A percentile compares a stretch with the other conserved stretches of the same genome.
These are phyloP conservation scores for Drosophila kanapiae DNA, from an alignment of 1,140 invertebrate genomes.

Conservation along the genomic window DNA sequence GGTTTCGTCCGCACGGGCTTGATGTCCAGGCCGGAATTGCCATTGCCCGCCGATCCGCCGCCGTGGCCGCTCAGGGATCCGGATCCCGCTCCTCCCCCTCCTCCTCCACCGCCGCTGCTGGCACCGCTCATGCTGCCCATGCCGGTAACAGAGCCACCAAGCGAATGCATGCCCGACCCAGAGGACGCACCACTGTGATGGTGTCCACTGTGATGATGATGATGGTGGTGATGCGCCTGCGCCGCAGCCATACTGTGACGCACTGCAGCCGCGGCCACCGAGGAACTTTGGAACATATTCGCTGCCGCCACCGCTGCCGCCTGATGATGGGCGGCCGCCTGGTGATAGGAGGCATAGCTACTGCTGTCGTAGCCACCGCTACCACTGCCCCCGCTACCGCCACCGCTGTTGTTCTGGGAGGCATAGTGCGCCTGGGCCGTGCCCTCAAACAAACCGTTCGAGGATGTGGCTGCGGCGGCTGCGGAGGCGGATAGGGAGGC, in stretches of 20 bases:
- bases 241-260: slow-evolving; percentile 79
- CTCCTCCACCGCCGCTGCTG: slow-evolving; percentile 33
- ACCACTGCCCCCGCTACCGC: slow-evolving; percentile 29
- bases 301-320: slow-evolving; percentile 78
- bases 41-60: slow-evolving; percentile 22
- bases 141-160: slow-evolving; percentile 48
- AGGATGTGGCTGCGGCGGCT: slow-evolving; percentile 51
- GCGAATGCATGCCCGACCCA: slow-evolving; percentile 41
- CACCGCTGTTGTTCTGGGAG: slow-evolving; percentile 50
- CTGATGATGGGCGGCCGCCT: slow-evolving; percentile 78
- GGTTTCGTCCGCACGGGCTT: slow-evolving; percentile 85
- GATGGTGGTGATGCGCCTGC: slow-evolving; percentile 73
- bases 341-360: slow-evolving; percentile 79
- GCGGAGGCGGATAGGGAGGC: slow-evolving; percentile 60
- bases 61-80: slow-evolving; percentile 44
- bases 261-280: slow-evolving; percentile 75
- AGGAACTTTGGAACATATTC: slow-evolving; percentile 84
- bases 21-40: slow-evolving; percentile 53
- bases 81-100: slow-evolving; percentile 25
- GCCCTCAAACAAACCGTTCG: slow-evolving; percentile 77
- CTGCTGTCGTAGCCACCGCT: slow-evolving; percentile 65
- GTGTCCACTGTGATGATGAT: slow-evolving; percentile 67
- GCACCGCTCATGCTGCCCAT: slow-evolving; percentile 59
- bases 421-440: slow-evolving; percentile 80
- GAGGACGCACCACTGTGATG: slow-evolving; percentile 56